Evolutionary conservation across 1,140 invertebrate species (phyloP), one percentile per base, ranked within the genome.

Genomic region (Hypothenemus hampei): DNA sequence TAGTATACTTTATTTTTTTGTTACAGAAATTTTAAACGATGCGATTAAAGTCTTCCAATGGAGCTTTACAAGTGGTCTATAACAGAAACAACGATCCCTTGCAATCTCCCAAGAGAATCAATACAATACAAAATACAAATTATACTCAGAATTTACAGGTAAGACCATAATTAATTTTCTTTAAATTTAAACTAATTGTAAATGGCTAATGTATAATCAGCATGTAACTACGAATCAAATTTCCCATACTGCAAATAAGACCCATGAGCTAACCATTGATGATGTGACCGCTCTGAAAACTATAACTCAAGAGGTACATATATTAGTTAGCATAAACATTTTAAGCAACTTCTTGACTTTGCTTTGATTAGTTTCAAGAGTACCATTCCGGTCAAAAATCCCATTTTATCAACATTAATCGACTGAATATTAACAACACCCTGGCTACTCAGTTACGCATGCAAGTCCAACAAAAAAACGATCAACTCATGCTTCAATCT

Each of bases 51-150:
- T 59, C 65, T 31, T 53, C 60, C 50, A 68, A 71, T 39, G 68
- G 67, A 24, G 65, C 65, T 7, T 44, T 71, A 39, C 65, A 50
- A 29, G 53, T 62, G 52, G 59, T 68, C 52, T 60, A 65, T 63
- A 71, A 69, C 62, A 65, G 63, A 24, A 71, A 69, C 61, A 55
- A 60, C 29, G 63, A 64, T 43, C 56, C 68, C 6, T 51, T 71
- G 16, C 69, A 69, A 48, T 71, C 69, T 6, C 68, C 69, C 18
- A 71, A 71, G 55, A 52, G 66, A n/a, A 58, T 71, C 31, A 71
- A 69, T 44, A 70, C 69, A 10, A 4, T 68, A 7, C 67, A 70
- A 43, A 70, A 70, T 40, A 70, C 67, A 44, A 70, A 69, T 21
- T 55, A 52, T 31, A n/a, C n/a, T n/a, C n/a, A n/a, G n/a, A n/a